phyloP scores from a whole-genome alignment of 2,797 vertebrate genomes.

The Margarornis squamiger region DNA sequence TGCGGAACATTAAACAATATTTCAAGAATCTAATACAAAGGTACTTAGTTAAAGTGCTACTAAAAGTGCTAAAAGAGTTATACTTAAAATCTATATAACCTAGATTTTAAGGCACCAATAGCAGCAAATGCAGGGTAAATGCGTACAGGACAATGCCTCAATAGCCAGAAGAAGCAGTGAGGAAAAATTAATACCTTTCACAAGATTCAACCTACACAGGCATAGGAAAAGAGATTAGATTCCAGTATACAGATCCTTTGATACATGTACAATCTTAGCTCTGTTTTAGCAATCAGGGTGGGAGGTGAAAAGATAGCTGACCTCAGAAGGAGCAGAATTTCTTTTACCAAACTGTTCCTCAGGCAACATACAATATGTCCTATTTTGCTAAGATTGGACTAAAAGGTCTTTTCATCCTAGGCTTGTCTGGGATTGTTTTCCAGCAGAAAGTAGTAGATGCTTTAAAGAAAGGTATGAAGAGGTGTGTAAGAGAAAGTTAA shows the following conservation, averaged over 20 bases:
- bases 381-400: neutral
- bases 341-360: neutral
- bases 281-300: neutral
- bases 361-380: neutral
- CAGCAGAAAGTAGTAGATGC: neutral
- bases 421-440: neutral
- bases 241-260: neutral
- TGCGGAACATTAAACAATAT: too few relatives aligned
- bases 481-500: neutral
- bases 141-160: neutral
- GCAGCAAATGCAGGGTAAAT: neutral
- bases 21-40: too few relatives aligned
- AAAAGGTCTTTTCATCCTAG: neutral
- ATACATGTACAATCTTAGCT: neutral
- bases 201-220: neutral
- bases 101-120: too few relatives aligned
- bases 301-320: neutral
- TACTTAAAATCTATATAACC: too few relatives aligned
- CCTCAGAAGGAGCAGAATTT: rapidly evolving
- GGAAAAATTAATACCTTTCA: neutral
- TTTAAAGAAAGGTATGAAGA: neutral
- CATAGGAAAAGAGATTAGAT: neutral
- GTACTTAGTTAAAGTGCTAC: too few relatives aligned
- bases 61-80: too few relatives aligned
- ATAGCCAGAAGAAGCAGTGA: neutral